Conservation (phyloP, 2,797 vertebrate genomes). For the Coranthus polyacanthus region DNA sequence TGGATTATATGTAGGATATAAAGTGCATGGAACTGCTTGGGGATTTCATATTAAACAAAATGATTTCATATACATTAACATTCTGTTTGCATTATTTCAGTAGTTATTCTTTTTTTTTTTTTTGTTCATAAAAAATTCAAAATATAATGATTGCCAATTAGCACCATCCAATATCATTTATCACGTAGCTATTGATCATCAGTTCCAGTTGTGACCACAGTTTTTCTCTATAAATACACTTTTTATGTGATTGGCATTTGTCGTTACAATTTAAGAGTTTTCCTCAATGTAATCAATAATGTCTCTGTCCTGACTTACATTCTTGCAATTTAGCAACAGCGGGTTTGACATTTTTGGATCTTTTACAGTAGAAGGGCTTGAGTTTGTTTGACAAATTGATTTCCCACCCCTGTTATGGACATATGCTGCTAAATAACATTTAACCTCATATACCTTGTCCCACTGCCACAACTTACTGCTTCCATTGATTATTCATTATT, state of each 20-base stretch:
- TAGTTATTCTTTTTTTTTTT: too few relatives aligned
- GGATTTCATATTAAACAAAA: not conserved
- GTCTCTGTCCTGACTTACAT: not conserved
- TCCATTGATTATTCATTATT: not conserved
- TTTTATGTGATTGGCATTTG: not conserved
- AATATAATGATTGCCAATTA: not conserved
- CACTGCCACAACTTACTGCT: not conserved
- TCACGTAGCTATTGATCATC: not conserved
- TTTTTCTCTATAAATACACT: not conserved
- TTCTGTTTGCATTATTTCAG: not conserved
- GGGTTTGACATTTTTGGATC: slow-evolving; percentile 4
- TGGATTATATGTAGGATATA: too few relatives aligned
- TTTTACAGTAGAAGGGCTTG: not conserved
- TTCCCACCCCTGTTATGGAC: not conserved
- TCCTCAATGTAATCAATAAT: not conserved
- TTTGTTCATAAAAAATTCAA: too few relatives aligned
- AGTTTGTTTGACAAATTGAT: slow-evolving; percentile 3
- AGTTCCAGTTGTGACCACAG: not conserved
- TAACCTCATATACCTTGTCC: not conserved
- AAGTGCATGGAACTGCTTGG: not conserved
- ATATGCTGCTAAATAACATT: not conserved
- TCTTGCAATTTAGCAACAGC: too few relatives aligned
- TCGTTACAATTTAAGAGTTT: not conserved
- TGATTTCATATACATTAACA: not conserved
- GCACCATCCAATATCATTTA: not conserved